These are phyloP conservation scores for Chlorops oryzae DNA, from an alignment of 1,140 invertebrate species.

Conservation along the genomic window DNA sequence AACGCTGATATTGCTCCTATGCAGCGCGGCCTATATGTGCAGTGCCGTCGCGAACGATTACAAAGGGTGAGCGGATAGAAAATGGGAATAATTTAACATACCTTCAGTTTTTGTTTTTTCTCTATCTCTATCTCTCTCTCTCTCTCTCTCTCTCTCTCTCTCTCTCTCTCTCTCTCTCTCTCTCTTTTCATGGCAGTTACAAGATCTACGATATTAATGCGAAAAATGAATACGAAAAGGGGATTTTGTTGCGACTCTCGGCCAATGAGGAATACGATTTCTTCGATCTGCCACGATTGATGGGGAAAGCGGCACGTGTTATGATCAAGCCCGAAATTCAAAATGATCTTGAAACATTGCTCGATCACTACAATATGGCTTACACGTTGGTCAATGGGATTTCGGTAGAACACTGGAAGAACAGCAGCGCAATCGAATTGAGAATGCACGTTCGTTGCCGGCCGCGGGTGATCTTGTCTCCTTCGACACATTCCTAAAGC, in stretches of 20 bases:
- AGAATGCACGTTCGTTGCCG: too few species aligned
- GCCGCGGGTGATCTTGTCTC: too few species aligned
- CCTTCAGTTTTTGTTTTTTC: neutral
- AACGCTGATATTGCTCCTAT: slow-evolving; percentile 21
- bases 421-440: too few species aligned
- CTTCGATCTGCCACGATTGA: slow-evolving; percentile 27
- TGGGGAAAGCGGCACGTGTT: slow-evolving; percentile 25
- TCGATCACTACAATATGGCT: slow-evolving; percentile 20
- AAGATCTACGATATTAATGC: slow-evolving; percentile 39
- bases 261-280: slow-evolving; percentile 29
- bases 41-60: slow-evolving; percentile 22
- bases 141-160: neutral
- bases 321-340: slow-evolving; percentile 39
- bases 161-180: neutral
- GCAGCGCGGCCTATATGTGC: slow-evolving; percentile 20
- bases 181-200: slow-evolving; percentile 19
- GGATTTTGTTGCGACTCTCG: slow-evolving; percentile 28
- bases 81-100: neutral
- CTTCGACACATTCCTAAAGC: too few species aligned
- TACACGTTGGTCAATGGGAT: slow-evolving; percentile 26
- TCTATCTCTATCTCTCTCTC: too few species aligned
- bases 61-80: slow-evolving; percentile 31
- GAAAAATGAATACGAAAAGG: slow-evolving; percentile 26
- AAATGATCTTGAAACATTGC: slow-evolving; percentile 21
- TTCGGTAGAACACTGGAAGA: slow-evolving; percentile 20